Conservation (phyloP, 2,113 vertebrate genomes). For the Malurus elegans region DNA sequence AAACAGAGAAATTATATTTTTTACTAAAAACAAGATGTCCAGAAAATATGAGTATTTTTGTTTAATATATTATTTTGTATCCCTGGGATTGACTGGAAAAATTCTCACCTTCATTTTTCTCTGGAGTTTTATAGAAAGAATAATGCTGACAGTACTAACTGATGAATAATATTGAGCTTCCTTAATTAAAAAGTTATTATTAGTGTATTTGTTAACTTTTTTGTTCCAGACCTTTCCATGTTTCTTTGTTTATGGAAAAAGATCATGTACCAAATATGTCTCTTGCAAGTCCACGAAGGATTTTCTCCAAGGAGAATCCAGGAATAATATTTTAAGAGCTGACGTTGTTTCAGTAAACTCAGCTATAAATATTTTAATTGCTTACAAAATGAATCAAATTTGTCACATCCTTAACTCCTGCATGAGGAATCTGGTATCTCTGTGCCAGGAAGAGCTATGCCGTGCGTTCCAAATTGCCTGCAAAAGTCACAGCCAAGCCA, state of each 20-base stretch:
- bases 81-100: not conserved
- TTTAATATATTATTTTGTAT: not conserved
- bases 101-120: not conserved
- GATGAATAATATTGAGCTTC: not conserved
- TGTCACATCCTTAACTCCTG: not conserved
- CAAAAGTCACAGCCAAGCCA: not conserved
- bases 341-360: not conserved
- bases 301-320: slow-evolving; percentile 23
- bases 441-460: not conserved
- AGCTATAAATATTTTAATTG: slow-evolving; percentile 41
- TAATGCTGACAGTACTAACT: not conserved
- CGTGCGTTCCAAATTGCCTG: not conserved
- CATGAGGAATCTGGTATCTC: not conserved
- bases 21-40: not conserved
- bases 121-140: not conserved
- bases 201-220: not conserved
- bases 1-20: not conserved
- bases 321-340: slow-evolving; percentile 21
- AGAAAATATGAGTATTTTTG: not conserved
- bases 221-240: not conserved
- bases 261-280: not conserved
- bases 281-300: not conserved
- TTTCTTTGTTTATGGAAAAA: slow-evolving; percentile 27
- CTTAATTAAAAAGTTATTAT: not conserved
- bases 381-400: not conserved